A percentile compares a stretch with the other conserved stretches of the same genome.
phyloP scores from a whole-genome alignment of 2,113 vertebrate genomes.

The Cyprinodon brontotheroides region DNA sequence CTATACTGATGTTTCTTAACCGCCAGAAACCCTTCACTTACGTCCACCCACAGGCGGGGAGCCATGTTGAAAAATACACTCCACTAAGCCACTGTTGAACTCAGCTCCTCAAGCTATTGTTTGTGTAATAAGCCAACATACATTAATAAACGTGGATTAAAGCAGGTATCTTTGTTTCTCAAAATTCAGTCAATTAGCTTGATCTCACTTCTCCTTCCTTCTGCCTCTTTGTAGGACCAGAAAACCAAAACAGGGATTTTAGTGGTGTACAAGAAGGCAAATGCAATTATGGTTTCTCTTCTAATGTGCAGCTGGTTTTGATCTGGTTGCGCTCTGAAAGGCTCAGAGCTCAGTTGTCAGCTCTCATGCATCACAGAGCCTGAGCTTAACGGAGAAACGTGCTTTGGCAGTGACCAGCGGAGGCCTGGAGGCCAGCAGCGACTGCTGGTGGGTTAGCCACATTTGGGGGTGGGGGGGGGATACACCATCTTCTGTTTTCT shows the following conservation, averaged over 20 bases:
- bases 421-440: slow-evolving; percentile 61
- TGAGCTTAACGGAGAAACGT: slow-evolving; percentile 71
- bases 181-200: slow-evolving; percentile 14
- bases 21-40: slow-evolving; percentile 70
- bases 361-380: slow-evolving; percentile 74
- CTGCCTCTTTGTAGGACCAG: slow-evolving; percentile 10
- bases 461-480: slow-evolving; percentile 40
- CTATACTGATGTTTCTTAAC: slow-evolving; percentile 67
- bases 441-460: slow-evolving; percentile 58
- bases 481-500: slow-evolving; percentile 54
- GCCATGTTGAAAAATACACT: slow-evolving; percentile 55
- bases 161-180: slow-evolving; percentile 47
- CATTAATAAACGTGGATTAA: slow-evolving; percentile 47
- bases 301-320: slow-evolving; percentile 79
- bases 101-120: slow-evolving; percentile 23
- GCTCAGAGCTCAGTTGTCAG: slow-evolving; percentile 72
- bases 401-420: slow-evolving; percentile 69
- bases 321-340: slow-evolving; percentile 63
- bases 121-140: slow-evolving; percentile 38
- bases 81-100: slow-evolving; percentile 32
- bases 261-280: slow-evolving; percentile 70
- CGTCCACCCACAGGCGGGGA: slow-evolving; percentile 61
- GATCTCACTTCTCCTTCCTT: slow-evolving; percentile 25
- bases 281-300: slow-evolving; percentile 73
- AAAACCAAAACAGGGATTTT: slow-evolving; percentile 47